phyloP scores from a whole-genome alignment of 2,113 vertebrate genomes.

The Herpailurus yagouaroundi region DNA sequence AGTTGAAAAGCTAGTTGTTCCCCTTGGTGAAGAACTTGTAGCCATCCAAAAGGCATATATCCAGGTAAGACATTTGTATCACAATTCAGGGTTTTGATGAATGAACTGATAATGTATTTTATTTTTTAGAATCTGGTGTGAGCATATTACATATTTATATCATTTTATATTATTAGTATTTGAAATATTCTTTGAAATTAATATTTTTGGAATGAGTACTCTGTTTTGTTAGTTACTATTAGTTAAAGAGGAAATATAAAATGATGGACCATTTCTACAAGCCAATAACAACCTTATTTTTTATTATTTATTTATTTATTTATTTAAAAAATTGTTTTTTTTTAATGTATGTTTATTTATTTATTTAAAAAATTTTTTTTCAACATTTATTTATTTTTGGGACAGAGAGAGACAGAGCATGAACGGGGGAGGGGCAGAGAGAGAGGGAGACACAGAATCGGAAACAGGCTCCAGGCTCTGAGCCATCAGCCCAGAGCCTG shows the following conservation, averaged over 20 bases:
- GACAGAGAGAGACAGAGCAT: too few relatives aligned
- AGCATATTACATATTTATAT: neutral
- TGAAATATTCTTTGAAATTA: slow-evolving; percentile 52
- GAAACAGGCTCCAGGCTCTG: too few relatives aligned
- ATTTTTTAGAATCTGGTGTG: neutral
- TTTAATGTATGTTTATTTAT: neutral
- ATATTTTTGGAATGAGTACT: neutral
- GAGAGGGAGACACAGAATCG: too few relatives aligned
- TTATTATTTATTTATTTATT: too few relatives aligned
- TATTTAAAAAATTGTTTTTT: neutral
- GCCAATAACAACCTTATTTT: neutral
- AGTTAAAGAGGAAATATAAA: slow-evolving; percentile 18
- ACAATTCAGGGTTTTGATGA: neutral
- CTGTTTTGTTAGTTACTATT: neutral
- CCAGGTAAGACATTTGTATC: slow-evolving; percentile 85
- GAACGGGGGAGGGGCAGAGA: too few relatives aligned
- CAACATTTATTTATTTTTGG: too few relatives aligned
- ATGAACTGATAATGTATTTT: slow-evolving; percentile 5
- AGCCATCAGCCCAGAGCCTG: too few relatives aligned
- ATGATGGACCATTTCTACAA: slow-evolving; percentile 33
- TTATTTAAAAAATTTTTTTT: too few relatives aligned
- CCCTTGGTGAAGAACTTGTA: slow-evolving; percentile 89
- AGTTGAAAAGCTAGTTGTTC: slow-evolving; percentile 95
- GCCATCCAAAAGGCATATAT: slow-evolving; percentile 90
- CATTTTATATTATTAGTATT: neutral